Evolutionary conservation across 2,888 invertebrate genomes (phyloP).

Genomic region (Drosophila dives): DNA sequence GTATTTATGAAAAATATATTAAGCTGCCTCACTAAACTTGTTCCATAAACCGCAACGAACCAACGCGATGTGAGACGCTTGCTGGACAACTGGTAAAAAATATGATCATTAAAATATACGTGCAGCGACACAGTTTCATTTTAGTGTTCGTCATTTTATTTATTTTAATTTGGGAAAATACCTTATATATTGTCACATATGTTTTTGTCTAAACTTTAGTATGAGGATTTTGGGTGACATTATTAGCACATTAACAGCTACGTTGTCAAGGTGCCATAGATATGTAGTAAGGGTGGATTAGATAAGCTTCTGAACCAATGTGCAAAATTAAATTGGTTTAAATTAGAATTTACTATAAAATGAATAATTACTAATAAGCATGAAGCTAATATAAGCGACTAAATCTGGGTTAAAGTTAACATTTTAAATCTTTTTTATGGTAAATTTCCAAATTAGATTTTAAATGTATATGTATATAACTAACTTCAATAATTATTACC

Average conservation of each 20-base stretch:
- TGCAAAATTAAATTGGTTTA: not conserved
- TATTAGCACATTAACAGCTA: slow-evolving; percentile 66
- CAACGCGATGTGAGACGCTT: slow-evolving; percentile 36
- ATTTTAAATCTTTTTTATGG: not conserved
- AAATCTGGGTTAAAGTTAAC: not conserved
- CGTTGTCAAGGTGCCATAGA: slow-evolving; percentile 49
- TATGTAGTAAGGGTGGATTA: not conserved
- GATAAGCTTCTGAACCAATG: not conserved
- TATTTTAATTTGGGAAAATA: slow-evolving; percentile 37
- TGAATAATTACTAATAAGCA: not conserved
- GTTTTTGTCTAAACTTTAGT: slow-evolving; percentile 50
- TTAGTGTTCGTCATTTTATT: not conserved
- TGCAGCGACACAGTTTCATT: slow-evolving; percentile 27
- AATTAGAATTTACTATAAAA: not conserved
- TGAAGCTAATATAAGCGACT: too few relatives aligned
- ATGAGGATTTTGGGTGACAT: slow-evolving; percentile 54
- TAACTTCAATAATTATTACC: not conserved
- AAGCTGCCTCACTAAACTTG: slow-evolving; percentile 30
- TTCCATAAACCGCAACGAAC: slow-evolving; percentile 51
- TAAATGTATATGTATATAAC: not conserved
- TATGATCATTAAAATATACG: slow-evolving; percentile 62
- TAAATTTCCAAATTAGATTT: not conserved
- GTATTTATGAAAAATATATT: not conserved
- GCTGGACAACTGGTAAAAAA: slow-evolving; percentile 23
- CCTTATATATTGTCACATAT: slow-evolving; percentile 59